Evolutionary conservation across 2,888 invertebrate genomes (phyloP).

Genomic region (Cerastoderma edule): DNA sequence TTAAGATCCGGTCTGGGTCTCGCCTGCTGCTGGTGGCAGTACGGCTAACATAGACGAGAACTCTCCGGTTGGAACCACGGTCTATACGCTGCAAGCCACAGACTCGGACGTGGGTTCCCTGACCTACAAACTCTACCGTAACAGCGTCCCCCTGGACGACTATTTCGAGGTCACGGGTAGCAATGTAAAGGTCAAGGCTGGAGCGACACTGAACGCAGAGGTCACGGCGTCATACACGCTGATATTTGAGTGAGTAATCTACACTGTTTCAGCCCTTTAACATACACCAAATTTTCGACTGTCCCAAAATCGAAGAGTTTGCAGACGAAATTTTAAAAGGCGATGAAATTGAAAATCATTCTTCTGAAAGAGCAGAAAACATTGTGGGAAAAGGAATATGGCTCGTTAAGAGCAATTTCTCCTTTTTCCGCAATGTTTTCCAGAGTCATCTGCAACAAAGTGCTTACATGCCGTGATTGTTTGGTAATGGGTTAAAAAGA

Average conservation of each 20-base stretch:
- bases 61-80: not conserved
- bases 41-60: not conserved
- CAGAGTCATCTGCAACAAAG: too few relatives aligned
- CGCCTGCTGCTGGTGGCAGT: not conserved
- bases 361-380: too few relatives aligned
- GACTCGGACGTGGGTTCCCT: not conserved
- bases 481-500: too few relatives aligned
- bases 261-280: too few relatives aligned
- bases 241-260: not conserved
- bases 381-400: too few relatives aligned
- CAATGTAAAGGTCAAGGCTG: not conserved
- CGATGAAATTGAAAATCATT: too few relatives aligned
- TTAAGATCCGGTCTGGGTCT: not conserved
- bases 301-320: too few relatives aligned
- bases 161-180: not conserved
- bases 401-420: too few relatives aligned
- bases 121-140: not conserved
- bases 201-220: slow-evolving; percentile 1
- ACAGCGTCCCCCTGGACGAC: not conserved
- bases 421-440: too few relatives aligned
- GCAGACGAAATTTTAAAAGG: too few relatives aligned
- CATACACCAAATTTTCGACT: too few relatives aligned
- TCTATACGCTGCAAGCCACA: not conserved
- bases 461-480: too few relatives aligned
- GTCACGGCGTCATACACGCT: not conserved